These are phyloP conservation scores for Cotesia chilonis DNA, from an alignment of 1,140 invertebrate genomes.

Conservation along the genomic window DNA sequence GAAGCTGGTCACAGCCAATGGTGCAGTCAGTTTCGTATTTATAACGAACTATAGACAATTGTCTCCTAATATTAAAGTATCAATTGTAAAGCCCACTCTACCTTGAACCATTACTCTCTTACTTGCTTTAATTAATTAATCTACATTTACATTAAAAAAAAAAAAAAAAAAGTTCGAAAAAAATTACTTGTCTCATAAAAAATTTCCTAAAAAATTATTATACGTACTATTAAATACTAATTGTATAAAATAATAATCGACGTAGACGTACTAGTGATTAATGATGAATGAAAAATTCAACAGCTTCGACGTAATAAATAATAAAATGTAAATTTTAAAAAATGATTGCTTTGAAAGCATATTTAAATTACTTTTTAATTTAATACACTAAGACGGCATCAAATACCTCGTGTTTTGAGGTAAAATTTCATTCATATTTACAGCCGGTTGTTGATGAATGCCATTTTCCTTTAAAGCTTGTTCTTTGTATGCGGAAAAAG, in stretches of 20 bases:
- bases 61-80: not conserved
- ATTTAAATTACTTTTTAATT: constrained; percentile 33
- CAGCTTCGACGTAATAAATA: too few species aligned
- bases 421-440: constrained; percentile 63
- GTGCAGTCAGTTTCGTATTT: constrained; percentile 30
- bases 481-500: constrained; percentile 59
- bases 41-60: constrained; percentile 5
- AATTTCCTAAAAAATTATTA: too few species aligned
- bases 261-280: too few species aligned
- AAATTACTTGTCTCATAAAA: not conserved
- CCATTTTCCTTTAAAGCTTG: constrained; percentile 55
- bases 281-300: too few species aligned
- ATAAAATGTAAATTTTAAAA: not conserved
- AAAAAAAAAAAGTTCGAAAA: not conserved
- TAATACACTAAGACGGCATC: constrained; percentile 58
- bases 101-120: not conserved
- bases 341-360: constrained; percentile 37
- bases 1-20: constrained; percentile 36
- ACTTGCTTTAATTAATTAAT: too few species aligned
- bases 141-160: not conserved
- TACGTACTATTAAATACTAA: too few species aligned
- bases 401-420: constrained; percentile 64
- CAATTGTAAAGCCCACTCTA: constrained; percentile 18
- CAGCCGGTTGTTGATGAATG: constrained; percentile 55
- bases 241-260: too few species aligned